Percentiles rank a stretch among this genome's conserved stretches.
phyloP scores from a whole-genome alignment of 2,888 invertebrate species.

The Diarsia dahlii region DNA sequence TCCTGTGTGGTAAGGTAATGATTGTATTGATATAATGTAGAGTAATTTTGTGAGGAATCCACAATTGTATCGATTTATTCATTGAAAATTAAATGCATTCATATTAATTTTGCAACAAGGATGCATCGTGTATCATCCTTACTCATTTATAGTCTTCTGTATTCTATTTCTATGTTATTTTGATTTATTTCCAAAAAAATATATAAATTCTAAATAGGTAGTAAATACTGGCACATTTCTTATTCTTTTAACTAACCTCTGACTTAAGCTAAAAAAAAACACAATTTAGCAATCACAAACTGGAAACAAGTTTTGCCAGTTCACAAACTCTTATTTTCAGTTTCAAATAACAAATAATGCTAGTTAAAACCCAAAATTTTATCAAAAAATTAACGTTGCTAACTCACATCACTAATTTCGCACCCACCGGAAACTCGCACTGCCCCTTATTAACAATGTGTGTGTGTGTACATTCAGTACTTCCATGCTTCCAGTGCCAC shows the following conservation, averaged over 20 bases:
- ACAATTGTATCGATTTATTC: not conserved
- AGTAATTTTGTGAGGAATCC: slow-evolving; percentile 22
- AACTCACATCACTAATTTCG: slow-evolving; percentile 44
- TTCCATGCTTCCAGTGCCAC: slow-evolving; percentile 78
- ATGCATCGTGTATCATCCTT: not conserved
- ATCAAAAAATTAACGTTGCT: not conserved
- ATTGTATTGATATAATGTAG: slow-evolving; percentile 25
- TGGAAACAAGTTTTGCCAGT: not conserved
- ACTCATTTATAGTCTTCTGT: too few species aligned
- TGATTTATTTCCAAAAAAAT: too few species aligned
- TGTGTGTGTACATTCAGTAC: slow-evolving; percentile 78
- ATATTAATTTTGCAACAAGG: not conserved
- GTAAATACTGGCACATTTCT: too few species aligned
- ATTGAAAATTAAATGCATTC: not conserved
- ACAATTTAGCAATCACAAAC: not conserved
- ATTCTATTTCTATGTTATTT: too few species aligned
- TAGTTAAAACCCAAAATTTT: not conserved
- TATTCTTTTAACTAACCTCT: too few species aligned
- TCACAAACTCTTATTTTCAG: not conserved
- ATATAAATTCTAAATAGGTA: too few species aligned
- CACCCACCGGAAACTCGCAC: slow-evolving; percentile 73
- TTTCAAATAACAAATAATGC: not conserved
- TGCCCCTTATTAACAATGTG: slow-evolving; percentile 81
- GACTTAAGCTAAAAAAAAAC: not conserved
- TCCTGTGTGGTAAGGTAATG: slow-evolving; percentile 58